Percentiles rank a stretch among this genome's conserved stretches.
These are phyloP conservation scores for Hofmannophila pseudospretella DNA, from an alignment of 2,888 invertebrate genomes.

Conservation along the genomic window DNA sequence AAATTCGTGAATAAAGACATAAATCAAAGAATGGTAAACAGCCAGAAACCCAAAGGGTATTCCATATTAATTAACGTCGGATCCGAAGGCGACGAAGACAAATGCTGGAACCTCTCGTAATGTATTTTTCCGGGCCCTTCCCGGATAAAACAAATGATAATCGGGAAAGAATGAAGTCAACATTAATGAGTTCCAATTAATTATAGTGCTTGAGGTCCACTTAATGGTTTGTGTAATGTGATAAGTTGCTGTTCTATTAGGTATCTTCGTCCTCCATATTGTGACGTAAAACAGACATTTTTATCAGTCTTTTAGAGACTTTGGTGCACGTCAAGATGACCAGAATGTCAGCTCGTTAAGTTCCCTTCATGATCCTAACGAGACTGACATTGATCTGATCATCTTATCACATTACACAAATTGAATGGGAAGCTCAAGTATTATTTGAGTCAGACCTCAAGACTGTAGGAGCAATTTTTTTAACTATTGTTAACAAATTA, in stretches of 20 bases:
- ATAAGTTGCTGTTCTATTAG: constrained; percentile 17
- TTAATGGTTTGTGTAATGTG: constrained; percentile 28
- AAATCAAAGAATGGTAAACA: constrained; percentile 61
- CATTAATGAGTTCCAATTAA: constrained; percentile 67
- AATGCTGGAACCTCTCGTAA: constrained; percentile 63
- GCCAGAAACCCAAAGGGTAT: constrained; percentile 63
- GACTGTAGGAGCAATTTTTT: too few species aligned
- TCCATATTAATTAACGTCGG: constrained; percentile 74
- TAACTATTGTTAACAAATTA: too few species aligned
- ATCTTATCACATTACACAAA: too few species aligned
- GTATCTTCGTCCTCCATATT: too few species aligned
- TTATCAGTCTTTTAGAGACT: too few species aligned
- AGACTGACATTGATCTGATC: too few species aligned
- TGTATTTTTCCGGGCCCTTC: constrained; percentile 69
- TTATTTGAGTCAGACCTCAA: too few species aligned
- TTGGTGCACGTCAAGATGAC: too few species aligned
- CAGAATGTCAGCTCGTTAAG: too few species aligned
- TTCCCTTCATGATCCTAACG: too few species aligned
- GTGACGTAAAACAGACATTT: too few species aligned
- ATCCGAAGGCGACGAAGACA: constrained; percentile 69
- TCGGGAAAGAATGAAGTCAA: constrained; percentile 75
- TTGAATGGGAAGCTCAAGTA: too few species aligned
- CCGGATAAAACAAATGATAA: constrained; percentile 74
- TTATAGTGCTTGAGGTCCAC: constrained; percentile 42
- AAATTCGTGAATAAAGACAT: constrained; percentile 49